Base-by-base conservation (phyloP, 1,140 invertebrate genomes). In the Drosophila varians region DNA sequence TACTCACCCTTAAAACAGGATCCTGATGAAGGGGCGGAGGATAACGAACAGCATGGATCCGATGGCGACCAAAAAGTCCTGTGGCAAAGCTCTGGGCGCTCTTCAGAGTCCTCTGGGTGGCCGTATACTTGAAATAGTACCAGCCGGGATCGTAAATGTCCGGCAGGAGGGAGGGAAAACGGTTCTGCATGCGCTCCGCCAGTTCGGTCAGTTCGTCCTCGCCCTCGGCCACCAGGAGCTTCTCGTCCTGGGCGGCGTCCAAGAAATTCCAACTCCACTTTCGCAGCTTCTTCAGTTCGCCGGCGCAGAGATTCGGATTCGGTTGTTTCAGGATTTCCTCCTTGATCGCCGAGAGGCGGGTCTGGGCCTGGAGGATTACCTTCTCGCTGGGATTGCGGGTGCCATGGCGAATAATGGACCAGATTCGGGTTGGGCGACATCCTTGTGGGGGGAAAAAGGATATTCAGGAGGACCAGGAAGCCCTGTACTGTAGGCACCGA, bases 31-130 rank as follows among this genome's bases (percentile, higher is more conserved):
- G 78, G 0, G 94, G 92, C 52, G 93, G 91, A 47, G 94, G 93
- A 92, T 93, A 96, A 70, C 90, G 90, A 12, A 96, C 93, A 61
- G 93, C 72, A 48, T 93, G 89, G 48, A 92, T 92, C 14, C 92
- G 92, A 70, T 93, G 90, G 66, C 93, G 92, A 18, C 95, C 94
- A 92, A 96, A 96, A 46, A 96, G 90, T 0, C 95, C 95, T 42
- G 93, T 91, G 1, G 94, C 93, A 91, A 96, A 97, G 76, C 94
- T 93, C 75, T 93, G 93, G 3, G 95, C 95, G 92, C 96, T 96
- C 78, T 94, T 93, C 61, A 94, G 91, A 1, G 96, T 94, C 56
- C 96, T 93, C 83, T 96, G 94, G 14, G 95, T 96, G 4, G 93
- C 93, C 28, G 96, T 97, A 72, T 94, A 95, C 77, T 94, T 94